Evolutionary conservation across 2,113 vertebrate species (phyloP).

Genomic region (Chaetorhynchus papuensis): DNA sequence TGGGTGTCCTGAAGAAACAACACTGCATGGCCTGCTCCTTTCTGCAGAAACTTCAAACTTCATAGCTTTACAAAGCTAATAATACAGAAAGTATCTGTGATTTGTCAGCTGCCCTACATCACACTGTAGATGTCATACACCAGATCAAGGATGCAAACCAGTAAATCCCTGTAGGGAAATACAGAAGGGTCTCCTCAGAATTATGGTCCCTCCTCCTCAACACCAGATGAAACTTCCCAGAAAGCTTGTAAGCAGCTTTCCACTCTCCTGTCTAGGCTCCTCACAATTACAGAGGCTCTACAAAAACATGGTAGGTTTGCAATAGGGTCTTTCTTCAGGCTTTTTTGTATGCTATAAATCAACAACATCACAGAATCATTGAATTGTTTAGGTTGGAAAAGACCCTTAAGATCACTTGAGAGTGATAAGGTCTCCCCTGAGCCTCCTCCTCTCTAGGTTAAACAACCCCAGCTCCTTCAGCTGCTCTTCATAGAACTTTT

Average conservation of each 20-base stretch:
- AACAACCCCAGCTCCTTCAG: not conserved
- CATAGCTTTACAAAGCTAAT: not conserved
- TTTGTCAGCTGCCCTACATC: not conserved
- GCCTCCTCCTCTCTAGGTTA: not conserved
- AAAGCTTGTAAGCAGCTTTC: not conserved
- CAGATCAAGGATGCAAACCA: not conserved
- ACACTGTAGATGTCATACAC: not conserved
- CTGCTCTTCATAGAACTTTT: accelerated
- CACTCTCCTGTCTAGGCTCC: not conserved
- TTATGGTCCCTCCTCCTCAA: not conserved
- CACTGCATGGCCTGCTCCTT: not conserved
- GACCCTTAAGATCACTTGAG: not conserved
- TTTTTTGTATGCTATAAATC: not conserved
- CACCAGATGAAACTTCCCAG: not conserved
- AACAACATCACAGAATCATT: not conserved
- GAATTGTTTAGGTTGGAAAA: not conserved
- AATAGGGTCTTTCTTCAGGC: not conserved
- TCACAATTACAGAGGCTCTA: not conserved
- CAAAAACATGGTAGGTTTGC: not conserved
- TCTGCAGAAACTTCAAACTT: not conserved
- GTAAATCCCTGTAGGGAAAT: not conserved
- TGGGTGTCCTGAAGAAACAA: not conserved
- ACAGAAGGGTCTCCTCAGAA: not conserved
- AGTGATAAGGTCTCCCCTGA: not conserved
- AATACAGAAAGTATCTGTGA: not conserved